Evolutionary conservation across 2,113 vertebrate genomes (phyloP).

Genomic region (Numida meleagris): DNA sequence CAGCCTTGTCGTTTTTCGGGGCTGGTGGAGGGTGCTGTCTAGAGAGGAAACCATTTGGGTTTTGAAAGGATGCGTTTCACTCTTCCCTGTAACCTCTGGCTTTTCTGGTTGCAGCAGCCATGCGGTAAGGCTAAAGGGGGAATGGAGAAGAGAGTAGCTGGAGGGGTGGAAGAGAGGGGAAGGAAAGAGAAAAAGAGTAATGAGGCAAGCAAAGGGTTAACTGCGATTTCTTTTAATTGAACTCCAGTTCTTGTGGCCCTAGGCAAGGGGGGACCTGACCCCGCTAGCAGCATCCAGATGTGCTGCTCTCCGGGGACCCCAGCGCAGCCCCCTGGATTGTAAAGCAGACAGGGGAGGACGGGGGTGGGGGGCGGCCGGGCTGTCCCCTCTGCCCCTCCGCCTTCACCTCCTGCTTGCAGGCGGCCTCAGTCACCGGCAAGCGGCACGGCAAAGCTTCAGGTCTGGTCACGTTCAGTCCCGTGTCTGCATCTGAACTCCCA

Average conservation of each 20-base stretch:
- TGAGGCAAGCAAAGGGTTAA: conserved; percentile 89
- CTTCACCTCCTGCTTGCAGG: conserved; percentile 55
- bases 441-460: conserved; percentile 65
- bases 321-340: conserved; percentile 78
- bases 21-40: conserved; percentile 61
- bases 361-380: conserved; percentile 56
- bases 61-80: conserved; percentile 77
- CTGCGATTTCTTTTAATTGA: conserved; percentile 95
- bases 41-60: conserved; percentile 76
- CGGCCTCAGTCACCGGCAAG: conserved; percentile 65
- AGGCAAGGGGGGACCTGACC: conserved; percentile 97
- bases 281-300: conserved; percentile 99
- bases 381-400: conserved; percentile 77
- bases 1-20: conserved; percentile 41
- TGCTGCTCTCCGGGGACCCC: conserved; percentile 89
- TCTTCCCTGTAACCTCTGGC: conserved; percentile 74
- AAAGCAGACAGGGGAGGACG: conserved; percentile 73
- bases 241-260: conserved; percentile 90
- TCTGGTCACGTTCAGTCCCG: conserved; percentile 79
- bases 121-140: conserved; percentile 40
- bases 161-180: background rate
- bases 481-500: conserved; percentile 79
- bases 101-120: conserved; percentile 55
- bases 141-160: background rate
- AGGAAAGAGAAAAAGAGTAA: background rate